phyloP scores from a whole-genome alignment of 2,888 invertebrate species.

The Apotomis capreana region DNA sequence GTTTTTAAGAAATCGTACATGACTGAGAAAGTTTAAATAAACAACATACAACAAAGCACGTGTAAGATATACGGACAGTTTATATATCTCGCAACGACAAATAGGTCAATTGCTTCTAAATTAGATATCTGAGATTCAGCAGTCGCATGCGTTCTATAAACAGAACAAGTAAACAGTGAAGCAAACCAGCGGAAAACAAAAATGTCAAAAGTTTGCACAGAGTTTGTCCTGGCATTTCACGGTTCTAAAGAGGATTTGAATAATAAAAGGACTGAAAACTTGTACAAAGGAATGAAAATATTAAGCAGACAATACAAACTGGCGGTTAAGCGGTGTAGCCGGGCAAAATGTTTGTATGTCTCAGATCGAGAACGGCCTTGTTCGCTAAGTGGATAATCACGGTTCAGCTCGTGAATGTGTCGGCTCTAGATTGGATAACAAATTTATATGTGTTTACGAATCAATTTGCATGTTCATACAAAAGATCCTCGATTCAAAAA shows the following conservation, averaged over 20 bases:
- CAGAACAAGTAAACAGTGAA: constrained; percentile 30
- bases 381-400: constrained; percentile 79
- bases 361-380: constrained; percentile 62
- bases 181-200: constrained; percentile 2
- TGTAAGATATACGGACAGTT: constrained; percentile 19
- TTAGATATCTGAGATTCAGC: constrained; percentile 36
- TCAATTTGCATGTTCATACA: constrained; percentile 56
- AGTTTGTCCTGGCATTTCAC: constrained; percentile 19
- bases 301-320: constrained; percentile 25
- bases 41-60: constrained; percentile 15
- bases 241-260: constrained; percentile 30
- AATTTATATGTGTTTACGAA: constrained; percentile 67
- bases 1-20: constrained; percentile 8
- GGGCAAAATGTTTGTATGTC: constrained; percentile 35
- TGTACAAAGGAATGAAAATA: constrained; percentile 30
- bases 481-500: constrained; percentile 47
- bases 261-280: constrained; percentile 31
- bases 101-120: constrained; percentile 41
- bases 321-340: constrained; percentile 27
- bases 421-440: constrained; percentile 70
- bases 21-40: constrained; percentile 5
- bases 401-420: constrained; percentile 61
- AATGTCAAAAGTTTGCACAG: constrained; percentile 11
- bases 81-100: constrained; percentile 31
- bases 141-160: constrained; percentile 34